phyloP scores from a whole-genome alignment of 2,113 vertebrate genomes.

The Patagioenas fasciata region DNA sequence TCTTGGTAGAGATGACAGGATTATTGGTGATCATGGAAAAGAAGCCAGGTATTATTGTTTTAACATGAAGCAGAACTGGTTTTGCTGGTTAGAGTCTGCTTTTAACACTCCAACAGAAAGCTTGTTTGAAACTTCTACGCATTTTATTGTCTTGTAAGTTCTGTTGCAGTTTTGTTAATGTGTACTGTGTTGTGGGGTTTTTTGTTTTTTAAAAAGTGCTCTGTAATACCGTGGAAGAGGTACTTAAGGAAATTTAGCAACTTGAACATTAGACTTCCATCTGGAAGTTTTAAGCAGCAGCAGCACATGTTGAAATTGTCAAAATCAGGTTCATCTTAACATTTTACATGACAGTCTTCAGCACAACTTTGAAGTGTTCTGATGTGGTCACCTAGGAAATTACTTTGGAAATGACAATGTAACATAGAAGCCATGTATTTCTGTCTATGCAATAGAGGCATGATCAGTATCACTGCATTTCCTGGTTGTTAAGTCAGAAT shows the following conservation, averaged over 20 bases:
- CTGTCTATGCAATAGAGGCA: not conserved
- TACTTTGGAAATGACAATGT: not conserved
- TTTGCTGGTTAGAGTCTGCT: not conserved
- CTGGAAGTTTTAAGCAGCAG: not conserved
- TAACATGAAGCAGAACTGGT: not conserved
- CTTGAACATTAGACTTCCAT: not conserved
- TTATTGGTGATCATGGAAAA: constrained; percentile 91
- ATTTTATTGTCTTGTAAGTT: not conserved
- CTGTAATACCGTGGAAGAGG: not conserved
- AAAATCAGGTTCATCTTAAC: not conserved
- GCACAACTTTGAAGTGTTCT: not conserved
- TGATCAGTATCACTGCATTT: not conserved
- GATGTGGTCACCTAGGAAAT: not conserved
- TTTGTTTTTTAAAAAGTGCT: not conserved
- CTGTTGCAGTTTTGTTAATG: not conserved
- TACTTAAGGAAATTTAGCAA: not conserved
- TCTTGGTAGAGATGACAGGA: constrained; percentile 91
- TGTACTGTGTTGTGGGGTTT: not conserved
- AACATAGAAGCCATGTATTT: not conserved
- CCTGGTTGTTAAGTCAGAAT: not conserved
- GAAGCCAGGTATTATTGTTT: constrained; percentile 85
- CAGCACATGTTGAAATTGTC: not conserved
- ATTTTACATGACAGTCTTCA: not conserved
- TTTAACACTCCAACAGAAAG: not conserved
- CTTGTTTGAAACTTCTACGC: not conserved